These are phyloP conservation scores for Nysson spinosus DNA, from an alignment of 2,888 invertebrate species.

Conservation along the genomic window DNA sequence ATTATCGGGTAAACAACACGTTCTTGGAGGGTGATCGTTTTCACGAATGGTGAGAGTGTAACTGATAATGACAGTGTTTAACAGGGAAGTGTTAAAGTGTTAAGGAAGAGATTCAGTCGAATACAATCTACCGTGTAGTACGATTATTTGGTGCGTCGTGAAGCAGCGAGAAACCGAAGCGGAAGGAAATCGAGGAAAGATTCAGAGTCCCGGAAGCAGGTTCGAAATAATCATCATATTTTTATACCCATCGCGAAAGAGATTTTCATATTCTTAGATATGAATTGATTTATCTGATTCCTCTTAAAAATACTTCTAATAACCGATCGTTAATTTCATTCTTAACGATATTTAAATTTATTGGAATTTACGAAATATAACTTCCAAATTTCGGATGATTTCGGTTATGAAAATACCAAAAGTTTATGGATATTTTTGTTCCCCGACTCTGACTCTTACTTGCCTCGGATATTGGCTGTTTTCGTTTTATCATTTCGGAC, in stretches of 20 bases:
- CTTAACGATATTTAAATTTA: too few species aligned
- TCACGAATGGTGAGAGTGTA: slow-evolving; percentile 6
- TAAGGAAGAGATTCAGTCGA: slow-evolving; percentile 70
- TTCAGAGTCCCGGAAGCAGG: slow-evolving; percentile 8
- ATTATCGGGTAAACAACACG: slow-evolving; percentile 33
- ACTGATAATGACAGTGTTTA: slow-evolving; percentile 12
- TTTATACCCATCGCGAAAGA: too few species aligned
- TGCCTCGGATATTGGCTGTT: slow-evolving; percentile 12
- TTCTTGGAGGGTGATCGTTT: slow-evolving; percentile 9
- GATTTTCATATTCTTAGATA: too few species aligned
- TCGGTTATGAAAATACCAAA: too few species aligned
- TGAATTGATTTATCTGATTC: too few species aligned
- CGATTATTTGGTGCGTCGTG: slow-evolving; percentile 43
- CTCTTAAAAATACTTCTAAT: too few species aligned
- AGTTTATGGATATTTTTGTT: too few species aligned
- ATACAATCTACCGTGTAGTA: slow-evolving; percentile 66
- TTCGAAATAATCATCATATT: slow-evolving; percentile 6
- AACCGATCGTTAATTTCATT: too few species aligned
- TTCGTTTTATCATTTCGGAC: slow-evolving; percentile 17
- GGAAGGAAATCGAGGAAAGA: slow-evolving; percentile 10
- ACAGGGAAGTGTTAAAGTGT: slow-evolving; percentile 36
- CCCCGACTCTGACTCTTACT: slow-evolving; percentile 42
- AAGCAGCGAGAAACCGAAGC: not conserved
- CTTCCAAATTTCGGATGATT: too few species aligned
- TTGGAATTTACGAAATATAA: too few species aligned